Base-by-base conservation (phyloP, 2,888 invertebrate species). In the Sesia bembeciformis region DNA sequence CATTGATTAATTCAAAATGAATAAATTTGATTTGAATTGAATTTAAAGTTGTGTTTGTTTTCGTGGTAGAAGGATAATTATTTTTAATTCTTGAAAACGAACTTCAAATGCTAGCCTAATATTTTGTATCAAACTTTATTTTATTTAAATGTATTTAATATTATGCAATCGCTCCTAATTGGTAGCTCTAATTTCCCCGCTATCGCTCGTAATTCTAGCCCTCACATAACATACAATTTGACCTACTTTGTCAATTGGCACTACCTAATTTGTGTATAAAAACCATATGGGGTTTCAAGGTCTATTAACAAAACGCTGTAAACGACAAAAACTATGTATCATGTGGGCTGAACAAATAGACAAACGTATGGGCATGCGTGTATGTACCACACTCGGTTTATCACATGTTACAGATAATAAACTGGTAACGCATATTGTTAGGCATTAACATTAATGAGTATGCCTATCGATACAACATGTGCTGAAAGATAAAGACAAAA, bases 251-350 rank as follows among this genome's bases (percentile, higher is more conserved):
- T 71, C 78, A 84, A 83, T 81, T 81, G 76, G 72, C 70, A 76
- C 81, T 82, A 78, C 81, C 80, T 80, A 84, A 84, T 82, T 82
- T 81, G 84, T 83, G 76, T 76, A 75, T 75, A 82, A 81, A 74
- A 71, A 66, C 72, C 82, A 81, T 77, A 81, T 83, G 79, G 69
- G 68, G 61, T 58, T 57, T 62, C 83, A 81, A 82, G 81, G 81
- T 62, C 66, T 50, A 50, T 39, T 50, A 50, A 50, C 50, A 50
- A 50, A 50, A 38, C 39, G 38, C 50, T 38, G 38, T 39, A 39
- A 50, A 50, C 50, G 39, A 50, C 50, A 50, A 46, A 46, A 46
- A 46, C 46, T 46, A 46, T 46, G 50, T 23, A 39, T 39, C 50
- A 50, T 50, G 39, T 50, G 50, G 50, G 50, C 50, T 38, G 50